phyloP scores from a whole-genome alignment of 1,140 invertebrate species.

The Atopsyche davidsoni region DNA sequence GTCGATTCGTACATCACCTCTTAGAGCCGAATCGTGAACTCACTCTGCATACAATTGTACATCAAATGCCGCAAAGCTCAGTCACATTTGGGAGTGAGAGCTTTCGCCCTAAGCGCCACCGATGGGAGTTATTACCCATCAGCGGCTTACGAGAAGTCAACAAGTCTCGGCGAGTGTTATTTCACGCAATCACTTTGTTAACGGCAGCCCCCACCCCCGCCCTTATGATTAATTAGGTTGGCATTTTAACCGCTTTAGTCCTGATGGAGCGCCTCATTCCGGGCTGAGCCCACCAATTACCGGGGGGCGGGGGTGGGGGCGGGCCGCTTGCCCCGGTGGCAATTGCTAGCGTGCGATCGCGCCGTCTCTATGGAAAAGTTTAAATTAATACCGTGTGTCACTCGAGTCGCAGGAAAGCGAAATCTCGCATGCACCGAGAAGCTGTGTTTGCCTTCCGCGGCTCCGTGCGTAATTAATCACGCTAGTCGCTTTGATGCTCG shows the following conservation, averaged over 20 bases:
- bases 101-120: conserved; percentile 3
- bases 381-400: too few species aligned
- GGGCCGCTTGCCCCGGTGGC: not conserved
- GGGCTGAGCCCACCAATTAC: conserved; percentile 15
- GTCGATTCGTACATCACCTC: too few species aligned
- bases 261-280: conserved; percentile 19
- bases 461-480: too few species aligned
- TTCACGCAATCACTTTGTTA: conserved; percentile 26
- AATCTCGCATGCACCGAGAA: too few species aligned
- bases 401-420: too few species aligned
- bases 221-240: conserved; percentile 29
- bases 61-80: not conserved
- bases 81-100: too few species aligned
- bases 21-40: too few species aligned
- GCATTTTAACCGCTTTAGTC: conserved; percentile 22
- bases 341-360: not conserved
- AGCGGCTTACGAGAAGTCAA: conserved; percentile 20
- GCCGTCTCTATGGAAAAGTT: too few species aligned
- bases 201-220: conserved; percentile 9
- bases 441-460: too few species aligned
- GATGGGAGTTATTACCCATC: conserved; percentile 20
- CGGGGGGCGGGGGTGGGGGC: conserved; percentile 3
- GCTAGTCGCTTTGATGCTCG: too few species aligned
- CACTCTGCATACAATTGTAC: not conserved
- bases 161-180: conserved; percentile 24